Evolutionary conservation across 2,113 vertebrate species (phyloP).

Genomic region (Cyanistes caeruleus): DNA sequence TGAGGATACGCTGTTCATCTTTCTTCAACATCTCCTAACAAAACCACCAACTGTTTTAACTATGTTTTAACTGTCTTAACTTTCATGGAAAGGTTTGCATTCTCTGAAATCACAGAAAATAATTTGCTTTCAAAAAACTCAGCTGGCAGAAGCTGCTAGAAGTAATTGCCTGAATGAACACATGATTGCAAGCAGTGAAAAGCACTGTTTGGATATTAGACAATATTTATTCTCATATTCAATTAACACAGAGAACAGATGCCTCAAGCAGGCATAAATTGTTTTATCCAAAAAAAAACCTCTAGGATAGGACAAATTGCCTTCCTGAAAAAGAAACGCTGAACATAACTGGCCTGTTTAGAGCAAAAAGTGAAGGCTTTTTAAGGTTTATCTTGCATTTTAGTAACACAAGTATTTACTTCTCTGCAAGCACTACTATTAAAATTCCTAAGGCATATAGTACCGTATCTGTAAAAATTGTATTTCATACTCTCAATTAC

Average conservation of each 20-base stretch:
- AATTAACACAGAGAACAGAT: background rate
- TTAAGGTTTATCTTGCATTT: background rate
- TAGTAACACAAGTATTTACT: background rate
- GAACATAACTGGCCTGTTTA: background rate
- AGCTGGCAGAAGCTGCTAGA: background rate
- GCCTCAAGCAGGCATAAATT: background rate
- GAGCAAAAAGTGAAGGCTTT: background rate
- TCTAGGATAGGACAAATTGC: background rate
- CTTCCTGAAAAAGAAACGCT: background rate
- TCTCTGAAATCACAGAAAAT: background rate
- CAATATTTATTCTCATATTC: background rate
- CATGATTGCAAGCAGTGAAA: background rate
- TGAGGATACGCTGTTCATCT: background rate
- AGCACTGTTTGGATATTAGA: background rate
- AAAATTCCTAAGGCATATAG: background rate
- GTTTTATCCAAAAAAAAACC: background rate
- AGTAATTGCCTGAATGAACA: background rate
- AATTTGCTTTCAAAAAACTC: background rate
- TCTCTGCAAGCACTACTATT: background rate
- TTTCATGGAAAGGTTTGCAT: background rate
- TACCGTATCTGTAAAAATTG: background rate
- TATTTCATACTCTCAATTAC: background rate
- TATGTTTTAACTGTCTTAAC: background rate
- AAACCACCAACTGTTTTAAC: background rate
- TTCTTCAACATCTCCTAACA: background rate